Evolutionary conservation across 2,888 invertebrate species (phyloP), one percentile per base, ranked within the genome.

Genomic region (Trilocha varians): DNA sequence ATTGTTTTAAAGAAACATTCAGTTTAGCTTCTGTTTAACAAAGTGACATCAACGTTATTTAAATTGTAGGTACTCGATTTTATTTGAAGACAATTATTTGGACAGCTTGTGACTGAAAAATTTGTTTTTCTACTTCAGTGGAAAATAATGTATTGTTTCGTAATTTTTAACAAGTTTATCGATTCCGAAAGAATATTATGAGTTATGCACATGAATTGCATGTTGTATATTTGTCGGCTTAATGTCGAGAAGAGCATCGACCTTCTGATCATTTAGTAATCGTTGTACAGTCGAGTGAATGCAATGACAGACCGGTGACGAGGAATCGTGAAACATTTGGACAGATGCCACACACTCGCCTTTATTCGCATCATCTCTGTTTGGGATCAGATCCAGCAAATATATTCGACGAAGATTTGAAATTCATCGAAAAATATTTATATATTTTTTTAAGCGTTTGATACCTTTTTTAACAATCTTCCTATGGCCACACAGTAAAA

Each of bases 1-100:
- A 55, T 62, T 58, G 66, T 64, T 72, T 64, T 48, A 61, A 63
- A 63, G 59, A 58, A 56, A 56, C 62, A 65, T 66, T 51, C 47
- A 5, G 49, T 55, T 47, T 39, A 46, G 44, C 46, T 59, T 53
- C 51, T 51, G 45, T 51, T 51, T 55, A 53, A 52, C 41, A 42
- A 40, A 39, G 38, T 38, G 25, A 15, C 46, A 45, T 52, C 46
- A 43, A 39, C 36, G 36, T 45, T 44, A 42, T 39, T 42, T n/a
- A n/a, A n/a, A n/a, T n/a, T n/a, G n/a, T n/a, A n/a, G n/a, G n/a
- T n/a, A n/a, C n/a, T n/a, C n/a, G n/a, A n/a, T n/a, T n/a, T n/a
- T n/a, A n/a, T n/a, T n/a, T n/a, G n/a, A n/a, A n/a, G n/a, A n/a
- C n/a, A n/a, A n/a, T n/a, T n/a, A n/a, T n/a, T n/a, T n/a, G n/a